These are phyloP conservation scores for Octonoba sinensis DNA, from an alignment of 2,888 invertebrate genomes.

Conservation along the genomic window DNA sequence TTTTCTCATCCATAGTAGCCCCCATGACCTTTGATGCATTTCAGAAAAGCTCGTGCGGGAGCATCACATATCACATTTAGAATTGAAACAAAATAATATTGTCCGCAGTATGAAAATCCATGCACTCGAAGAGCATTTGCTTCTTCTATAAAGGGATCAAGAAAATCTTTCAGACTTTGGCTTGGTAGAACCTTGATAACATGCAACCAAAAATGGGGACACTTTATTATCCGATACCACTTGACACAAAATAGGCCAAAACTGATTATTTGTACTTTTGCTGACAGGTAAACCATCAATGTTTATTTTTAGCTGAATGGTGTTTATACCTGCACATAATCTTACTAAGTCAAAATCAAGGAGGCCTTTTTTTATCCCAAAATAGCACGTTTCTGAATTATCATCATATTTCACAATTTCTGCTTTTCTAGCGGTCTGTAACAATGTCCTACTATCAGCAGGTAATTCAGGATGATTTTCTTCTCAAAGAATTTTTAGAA, in stretches of 20 bases:
- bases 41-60: slow-evolving; percentile 21
- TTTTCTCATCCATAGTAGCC: no score
- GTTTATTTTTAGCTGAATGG: neutral
- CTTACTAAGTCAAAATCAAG: no score
- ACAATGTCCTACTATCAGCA: no score
- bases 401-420: no score
- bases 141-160: slow-evolving; percentile 7
- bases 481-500: no score
- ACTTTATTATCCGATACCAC: neutral
- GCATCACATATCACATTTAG: slow-evolving; percentile 9
- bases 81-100: neutral
- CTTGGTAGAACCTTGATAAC: slow-evolving; percentile 12
- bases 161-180: slow-evolving; percentile 5
- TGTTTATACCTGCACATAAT: no score
- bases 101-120: neutral
- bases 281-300: neutral
- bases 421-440: no score
- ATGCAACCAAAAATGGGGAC: slow-evolving; percentile 21
- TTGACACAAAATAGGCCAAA: neutral
- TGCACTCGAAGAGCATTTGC: neutral
- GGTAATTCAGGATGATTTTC: no score
- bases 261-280: neutral
- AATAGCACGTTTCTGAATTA: no score
- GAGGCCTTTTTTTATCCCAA: no score
- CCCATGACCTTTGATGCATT: slow-evolving; percentile 27